These are phyloP conservation scores for Agrilus planipennis DNA, from an alignment of 1,140 invertebrate genomes.

Conservation along the genomic window DNA sequence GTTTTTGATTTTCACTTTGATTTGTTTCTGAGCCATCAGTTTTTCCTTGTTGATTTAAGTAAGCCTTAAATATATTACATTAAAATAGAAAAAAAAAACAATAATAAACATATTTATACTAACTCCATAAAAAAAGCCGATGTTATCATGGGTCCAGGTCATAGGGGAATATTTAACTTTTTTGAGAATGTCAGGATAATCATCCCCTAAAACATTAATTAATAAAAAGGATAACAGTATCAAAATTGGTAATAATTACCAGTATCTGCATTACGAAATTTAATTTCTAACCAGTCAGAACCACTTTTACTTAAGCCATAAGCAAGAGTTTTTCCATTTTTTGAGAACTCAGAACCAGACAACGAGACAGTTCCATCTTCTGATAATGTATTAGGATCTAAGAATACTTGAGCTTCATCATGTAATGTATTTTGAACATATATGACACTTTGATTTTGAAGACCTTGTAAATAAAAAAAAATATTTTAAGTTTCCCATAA, in stretches of 20 bases:
- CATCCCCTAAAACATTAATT: too few species aligned
- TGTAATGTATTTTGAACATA: constrained; percentile 80
- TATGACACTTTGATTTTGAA: constrained; percentile 61
- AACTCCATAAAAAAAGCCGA: constrained; percentile 91
- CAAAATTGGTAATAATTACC: constrained; percentile 42
- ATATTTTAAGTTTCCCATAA: too few species aligned
- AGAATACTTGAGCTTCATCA: constrained; percentile 73
- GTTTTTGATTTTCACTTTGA: too few species aligned
- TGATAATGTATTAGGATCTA: constrained; percentile 90
- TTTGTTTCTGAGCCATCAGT: constrained; percentile 86
- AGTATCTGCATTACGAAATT: constrained; percentile 65
- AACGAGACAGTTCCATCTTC: constrained; percentile 89
- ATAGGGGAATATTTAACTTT: constrained; percentile 87
- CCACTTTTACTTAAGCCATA: constrained; percentile 87
- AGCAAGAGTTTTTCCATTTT: constrained; percentile 81
- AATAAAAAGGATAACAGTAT: too few species aligned
- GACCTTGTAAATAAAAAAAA: too few species aligned
- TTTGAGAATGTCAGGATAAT: constrained; percentile 78
- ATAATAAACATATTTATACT: constrained; percentile 29
- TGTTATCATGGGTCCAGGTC: constrained; percentile 91
- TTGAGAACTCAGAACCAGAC: constrained; percentile 67
- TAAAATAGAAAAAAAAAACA: not conserved
- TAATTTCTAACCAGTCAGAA: constrained; percentile 91
- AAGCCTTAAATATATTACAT: constrained; percentile 32
- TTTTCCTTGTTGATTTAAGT: constrained; percentile 66